phyloP scores from a whole-genome alignment of 2,113 vertebrate genomes.

The Cynopterus brachyotis region DNA sequence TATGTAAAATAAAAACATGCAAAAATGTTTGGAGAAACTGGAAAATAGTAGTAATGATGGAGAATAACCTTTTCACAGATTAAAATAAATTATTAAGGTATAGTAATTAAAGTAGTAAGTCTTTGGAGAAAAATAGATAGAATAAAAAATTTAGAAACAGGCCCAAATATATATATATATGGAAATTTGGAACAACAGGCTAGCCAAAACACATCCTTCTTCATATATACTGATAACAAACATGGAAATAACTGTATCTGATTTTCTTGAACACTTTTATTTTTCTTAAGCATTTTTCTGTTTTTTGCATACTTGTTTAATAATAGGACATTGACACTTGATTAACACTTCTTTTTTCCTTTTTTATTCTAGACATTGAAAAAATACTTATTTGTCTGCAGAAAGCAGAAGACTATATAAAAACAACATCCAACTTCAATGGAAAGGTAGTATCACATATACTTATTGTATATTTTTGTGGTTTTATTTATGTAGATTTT shows the following conservation, averaged over 20 bases:
- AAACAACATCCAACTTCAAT: slow-evolving; percentile 85
- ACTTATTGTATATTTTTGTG: not conserved
- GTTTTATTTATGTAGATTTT: slow-evolving; percentile 30
- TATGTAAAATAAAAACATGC: not conserved
- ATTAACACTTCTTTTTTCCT: not conserved
- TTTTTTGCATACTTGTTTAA: not conserved
- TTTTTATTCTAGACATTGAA: slow-evolving; percentile 79
- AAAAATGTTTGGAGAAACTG: slow-evolving; percentile 30
- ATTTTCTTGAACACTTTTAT: slow-evolving; percentile 37
- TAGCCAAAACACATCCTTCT: not conserved
- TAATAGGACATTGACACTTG: not conserved
- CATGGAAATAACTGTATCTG: not conserved
- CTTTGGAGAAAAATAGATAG: not conserved
- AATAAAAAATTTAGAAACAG: slow-evolving; percentile 21
- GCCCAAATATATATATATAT: not conserved
- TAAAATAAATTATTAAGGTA: not conserved
- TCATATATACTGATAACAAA: not conserved
- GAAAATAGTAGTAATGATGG: not conserved
- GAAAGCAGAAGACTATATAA: slow-evolving; percentile 93
- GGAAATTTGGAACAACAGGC: not conserved
- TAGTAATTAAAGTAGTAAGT: not conserved
- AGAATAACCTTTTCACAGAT: not conserved
- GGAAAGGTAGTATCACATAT: slow-evolving; percentile 87
- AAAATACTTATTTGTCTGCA: slow-evolving; percentile 90
- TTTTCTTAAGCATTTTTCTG: not conserved